Percentiles rank a stretch among this genome's conserved stretches.
Conservation (phyloP, 2,888 invertebrate species). For the Mactromeris polynyma region DNA sequence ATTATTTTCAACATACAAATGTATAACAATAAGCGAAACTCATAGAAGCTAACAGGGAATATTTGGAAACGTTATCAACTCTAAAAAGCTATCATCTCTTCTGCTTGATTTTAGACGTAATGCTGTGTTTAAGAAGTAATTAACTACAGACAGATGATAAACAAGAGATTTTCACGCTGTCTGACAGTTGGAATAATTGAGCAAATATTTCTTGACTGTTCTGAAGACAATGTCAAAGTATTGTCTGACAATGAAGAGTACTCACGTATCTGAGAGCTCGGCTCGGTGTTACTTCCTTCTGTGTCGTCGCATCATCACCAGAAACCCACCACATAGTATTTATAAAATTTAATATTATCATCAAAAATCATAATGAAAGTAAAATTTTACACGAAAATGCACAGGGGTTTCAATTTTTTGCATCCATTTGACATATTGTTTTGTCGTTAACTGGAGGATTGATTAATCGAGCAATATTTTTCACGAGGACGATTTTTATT, state of each 20-base stretch:
- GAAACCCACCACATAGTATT: not conserved
- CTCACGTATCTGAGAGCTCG: not conserved
- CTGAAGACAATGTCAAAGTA: not conserved
- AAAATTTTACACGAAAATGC: not conserved
- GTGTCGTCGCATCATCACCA: not conserved
- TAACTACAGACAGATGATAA: not conserved
- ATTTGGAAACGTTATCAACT: too few species aligned
- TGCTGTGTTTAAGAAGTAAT: not conserved
- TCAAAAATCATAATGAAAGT: not conserved
- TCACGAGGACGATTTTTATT: not conserved
- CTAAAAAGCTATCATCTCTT: too few species aligned
- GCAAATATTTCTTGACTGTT: not conserved
- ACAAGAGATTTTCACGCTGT: not conserved
- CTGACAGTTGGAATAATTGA: slow-evolving; percentile 1
- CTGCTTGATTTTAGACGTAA: too few species aligned
- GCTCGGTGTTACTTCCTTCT: not conserved
- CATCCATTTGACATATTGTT: slow-evolving; percentile 22
- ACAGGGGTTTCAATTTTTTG: slow-evolving; percentile 15
- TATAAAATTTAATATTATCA: not conserved
- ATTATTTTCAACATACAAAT: too few species aligned
- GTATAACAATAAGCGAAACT: too few species aligned
- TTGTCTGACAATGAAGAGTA: not conserved
- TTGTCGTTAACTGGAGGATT: slow-evolving; percentile 44
- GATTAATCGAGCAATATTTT: slow-evolving; percentile 30
- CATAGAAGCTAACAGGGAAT: too few species aligned